A percentile compares a stretch with the other conserved stretches of the same genome.
phyloP scores from a whole-genome alignment of 2,797 vertebrate species.

The Pseudochirops cupreus region DNA sequence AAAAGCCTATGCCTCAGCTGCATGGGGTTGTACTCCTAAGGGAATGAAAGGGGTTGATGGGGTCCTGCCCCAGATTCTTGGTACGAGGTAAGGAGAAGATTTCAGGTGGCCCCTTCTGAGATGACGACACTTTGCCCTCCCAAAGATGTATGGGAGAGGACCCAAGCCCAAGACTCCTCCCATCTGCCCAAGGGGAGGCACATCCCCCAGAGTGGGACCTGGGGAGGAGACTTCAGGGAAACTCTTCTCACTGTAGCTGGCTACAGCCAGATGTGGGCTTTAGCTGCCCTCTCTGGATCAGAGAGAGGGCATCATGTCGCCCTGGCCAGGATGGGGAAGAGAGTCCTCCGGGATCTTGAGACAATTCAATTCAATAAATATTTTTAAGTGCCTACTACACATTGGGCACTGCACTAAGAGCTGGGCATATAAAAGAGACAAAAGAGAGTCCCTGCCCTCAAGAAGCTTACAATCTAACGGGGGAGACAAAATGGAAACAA shows the following conservation, averaged over 20 bases:
- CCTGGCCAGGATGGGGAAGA: background rate
- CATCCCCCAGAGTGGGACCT: background rate
- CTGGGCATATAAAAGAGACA: background rate
- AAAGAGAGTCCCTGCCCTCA: background rate
- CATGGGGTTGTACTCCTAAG: background rate
- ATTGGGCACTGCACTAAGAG: background rate
- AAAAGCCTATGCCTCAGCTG: background rate
- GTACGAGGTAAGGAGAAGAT: background rate
- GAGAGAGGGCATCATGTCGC: too few species aligned
- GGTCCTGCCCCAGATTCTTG: background rate
- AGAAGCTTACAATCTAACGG: background rate
- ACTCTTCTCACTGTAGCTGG: background rate
- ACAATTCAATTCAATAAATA: background rate
- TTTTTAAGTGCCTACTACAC: background rate
- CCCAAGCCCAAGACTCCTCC: background rate
- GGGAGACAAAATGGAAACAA: background rate
- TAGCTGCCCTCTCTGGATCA: background rate
- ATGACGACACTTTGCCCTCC: background rate
- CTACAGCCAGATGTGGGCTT: background rate
- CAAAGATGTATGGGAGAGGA: background rate
- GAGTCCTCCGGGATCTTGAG: background rate
- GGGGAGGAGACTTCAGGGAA: background rate
- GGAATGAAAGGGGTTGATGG: background rate
- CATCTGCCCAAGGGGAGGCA: too few species aligned
- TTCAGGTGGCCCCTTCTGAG: background rate